These are phyloP conservation scores for Caradrina clavipalpis DNA, from an alignment of 2,888 invertebrate species.

Conservation along the genomic window DNA sequence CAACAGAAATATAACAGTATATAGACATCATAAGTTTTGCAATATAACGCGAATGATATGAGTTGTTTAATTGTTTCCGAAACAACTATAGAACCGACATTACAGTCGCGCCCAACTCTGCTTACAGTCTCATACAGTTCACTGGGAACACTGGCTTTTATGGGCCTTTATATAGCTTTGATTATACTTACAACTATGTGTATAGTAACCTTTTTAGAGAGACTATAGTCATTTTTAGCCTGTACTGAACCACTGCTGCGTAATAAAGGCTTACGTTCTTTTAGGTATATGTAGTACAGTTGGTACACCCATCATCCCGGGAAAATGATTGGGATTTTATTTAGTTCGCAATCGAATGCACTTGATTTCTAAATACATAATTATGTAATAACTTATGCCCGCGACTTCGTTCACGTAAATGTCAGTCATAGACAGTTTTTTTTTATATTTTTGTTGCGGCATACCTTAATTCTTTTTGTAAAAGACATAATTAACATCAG, in stretches of 20 bases:
- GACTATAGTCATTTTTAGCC: constrained; percentile 18
- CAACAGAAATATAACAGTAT: constrained; percentile 39
- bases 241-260: not conserved
- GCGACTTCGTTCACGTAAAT: too few species aligned
- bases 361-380: too few species aligned
- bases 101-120: constrained; percentile 49
- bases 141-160: constrained; percentile 48
- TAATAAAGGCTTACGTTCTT: not conserved
- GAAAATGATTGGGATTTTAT: too few species aligned
- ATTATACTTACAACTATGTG: constrained; percentile 38
- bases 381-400: too few species aligned
- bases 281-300: too few species aligned
- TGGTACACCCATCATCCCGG: too few species aligned
- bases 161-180: constrained; percentile 34
- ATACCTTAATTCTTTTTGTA: too few species aligned
- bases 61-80: constrained; percentile 60
- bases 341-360: too few species aligned
- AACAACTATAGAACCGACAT: constrained; percentile 58
- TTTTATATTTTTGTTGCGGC: too few species aligned
- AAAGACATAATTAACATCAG: too few species aligned
- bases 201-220: constrained; percentile 16
- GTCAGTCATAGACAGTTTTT: too few species aligned
- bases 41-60: constrained; percentile 57
- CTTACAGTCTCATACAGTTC: constrained; percentile 50
- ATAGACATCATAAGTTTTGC: constrained; percentile 57